Percentiles rank a stretch among this genome's conserved stretches.
phyloP scores from a whole-genome alignment of 2,888 invertebrate species.

The Epinotia bilunana region DNA sequence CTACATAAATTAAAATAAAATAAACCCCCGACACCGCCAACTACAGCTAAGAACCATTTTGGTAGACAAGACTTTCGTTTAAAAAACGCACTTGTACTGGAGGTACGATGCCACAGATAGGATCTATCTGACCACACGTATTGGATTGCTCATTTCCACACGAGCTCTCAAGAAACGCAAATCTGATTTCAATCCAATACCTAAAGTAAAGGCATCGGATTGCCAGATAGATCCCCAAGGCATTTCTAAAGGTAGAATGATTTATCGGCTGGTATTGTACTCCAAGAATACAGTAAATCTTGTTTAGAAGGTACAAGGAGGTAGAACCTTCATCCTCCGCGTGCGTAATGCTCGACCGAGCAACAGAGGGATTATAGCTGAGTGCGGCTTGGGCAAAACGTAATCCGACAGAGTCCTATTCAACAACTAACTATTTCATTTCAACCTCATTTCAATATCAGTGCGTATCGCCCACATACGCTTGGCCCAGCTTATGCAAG shows the following conservation, averaged over 20 bases:
- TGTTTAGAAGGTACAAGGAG: conserved; percentile 45
- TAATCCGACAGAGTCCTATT: conserved; percentile 13
- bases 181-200: no score
- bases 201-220: no score
- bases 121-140: no score
- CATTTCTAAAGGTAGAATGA: not conserved
- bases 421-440: not conserved
- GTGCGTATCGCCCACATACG: not conserved
- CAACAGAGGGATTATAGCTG: conserved; percentile 36
- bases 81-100: no score
- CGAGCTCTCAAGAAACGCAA: no score
- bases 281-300: conserved; percentile 47
- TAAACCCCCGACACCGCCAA: no score
- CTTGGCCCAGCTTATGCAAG: not conserved
- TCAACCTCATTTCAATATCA: not conserved
- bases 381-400: conserved; percentile 11
- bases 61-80: no score
- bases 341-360: conserved; percentile 50
- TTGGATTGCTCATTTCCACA: no score
- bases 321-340: conserved; percentile 43
- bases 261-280: not conserved
- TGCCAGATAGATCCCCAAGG: no score
- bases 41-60: no score
- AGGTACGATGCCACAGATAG: no score
- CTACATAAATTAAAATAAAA: no score